Evolutionary conservation across 1,140 invertebrate genomes (phyloP).

Genomic region (Saccostrea cuccullata): DNA sequence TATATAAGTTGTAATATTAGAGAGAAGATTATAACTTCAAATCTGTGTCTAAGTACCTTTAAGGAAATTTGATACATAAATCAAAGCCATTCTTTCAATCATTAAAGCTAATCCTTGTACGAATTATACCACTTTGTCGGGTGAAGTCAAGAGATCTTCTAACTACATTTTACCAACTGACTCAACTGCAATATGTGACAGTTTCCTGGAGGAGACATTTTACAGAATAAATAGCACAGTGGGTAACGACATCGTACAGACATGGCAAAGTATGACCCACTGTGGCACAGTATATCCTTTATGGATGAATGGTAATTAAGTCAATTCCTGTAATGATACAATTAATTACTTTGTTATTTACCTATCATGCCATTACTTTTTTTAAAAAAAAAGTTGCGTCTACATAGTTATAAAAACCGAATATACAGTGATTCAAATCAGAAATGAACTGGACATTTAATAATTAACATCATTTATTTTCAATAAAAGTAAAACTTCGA

Average conservation of each 20-base stretch:
- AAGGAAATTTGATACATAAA: too few species aligned
- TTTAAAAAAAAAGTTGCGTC: too few species aligned
- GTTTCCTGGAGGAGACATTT: background rate
- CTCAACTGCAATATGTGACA: background rate
- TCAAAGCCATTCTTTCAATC: background rate
- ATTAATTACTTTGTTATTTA: too few species aligned
- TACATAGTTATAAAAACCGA: too few species aligned
- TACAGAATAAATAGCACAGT: background rate
- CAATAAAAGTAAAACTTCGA: too few species aligned
- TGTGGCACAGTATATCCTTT: background rate
- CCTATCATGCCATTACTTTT: too few species aligned
- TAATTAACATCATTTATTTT: too few species aligned
- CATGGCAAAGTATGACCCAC: background rate
- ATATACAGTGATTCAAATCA: too few species aligned
- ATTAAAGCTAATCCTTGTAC: background rate
- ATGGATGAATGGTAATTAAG: background rate
- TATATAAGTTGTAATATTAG: too few species aligned
- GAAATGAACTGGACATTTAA: too few species aligned
- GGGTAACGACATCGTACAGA: background rate
- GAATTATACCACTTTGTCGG: background rate
- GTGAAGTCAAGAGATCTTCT: background rate
- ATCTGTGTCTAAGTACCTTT: too few species aligned
- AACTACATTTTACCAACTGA: background rate
- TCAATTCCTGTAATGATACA: background rate
- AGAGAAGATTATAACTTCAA: too few species aligned